These are phyloP conservation scores for Toxotes chatareus DNA, from an alignment of 2,113 vertebrate genomes.

Conservation along the genomic window DNA sequence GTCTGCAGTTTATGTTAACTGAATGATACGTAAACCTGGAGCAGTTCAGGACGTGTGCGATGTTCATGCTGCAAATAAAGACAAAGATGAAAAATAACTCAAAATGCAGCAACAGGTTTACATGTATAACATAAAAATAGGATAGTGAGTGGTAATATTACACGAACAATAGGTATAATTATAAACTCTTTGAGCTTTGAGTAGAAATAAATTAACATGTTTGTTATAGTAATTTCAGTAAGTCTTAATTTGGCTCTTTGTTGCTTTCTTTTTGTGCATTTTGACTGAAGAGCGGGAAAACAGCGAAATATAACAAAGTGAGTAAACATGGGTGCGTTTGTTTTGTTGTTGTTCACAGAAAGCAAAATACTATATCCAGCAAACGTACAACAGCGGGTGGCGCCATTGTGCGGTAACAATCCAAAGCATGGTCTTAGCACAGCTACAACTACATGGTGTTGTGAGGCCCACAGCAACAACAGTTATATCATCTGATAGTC, in stretches of 20 bases:
- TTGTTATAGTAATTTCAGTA: no score
- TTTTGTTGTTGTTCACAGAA: not conserved
- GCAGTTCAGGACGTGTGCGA: constrained; percentile 32
- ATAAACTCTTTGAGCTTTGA: not conserved
- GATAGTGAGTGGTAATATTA: no score
- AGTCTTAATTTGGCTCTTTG: not conserved
- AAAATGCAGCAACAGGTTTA: no score
- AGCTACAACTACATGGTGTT: not conserved
- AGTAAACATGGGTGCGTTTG: not conserved
- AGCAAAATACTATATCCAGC: not conserved
- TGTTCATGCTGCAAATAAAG: constrained; percentile 73
- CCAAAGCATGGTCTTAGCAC: not conserved
- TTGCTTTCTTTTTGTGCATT: not conserved
- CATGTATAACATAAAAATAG: not conserved
- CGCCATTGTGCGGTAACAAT: not conserved
- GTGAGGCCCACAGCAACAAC: not conserved
- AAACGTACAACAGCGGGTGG: constrained; percentile 31
- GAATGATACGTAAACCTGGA: constrained; percentile 33
- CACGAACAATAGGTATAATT: no score
- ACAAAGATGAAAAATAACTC: not conserved
- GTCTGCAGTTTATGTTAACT: constrained; percentile 28
- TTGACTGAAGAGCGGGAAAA: not conserved
- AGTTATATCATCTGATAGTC: not conserved
- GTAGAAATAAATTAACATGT: not conserved
- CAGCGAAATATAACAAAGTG: not conserved